Percentiles rank a stretch among this genome's conserved stretches.
Conservation (phyloP, 2,888 invertebrate species). For the Caenorhabditis panamensis region DNA sequence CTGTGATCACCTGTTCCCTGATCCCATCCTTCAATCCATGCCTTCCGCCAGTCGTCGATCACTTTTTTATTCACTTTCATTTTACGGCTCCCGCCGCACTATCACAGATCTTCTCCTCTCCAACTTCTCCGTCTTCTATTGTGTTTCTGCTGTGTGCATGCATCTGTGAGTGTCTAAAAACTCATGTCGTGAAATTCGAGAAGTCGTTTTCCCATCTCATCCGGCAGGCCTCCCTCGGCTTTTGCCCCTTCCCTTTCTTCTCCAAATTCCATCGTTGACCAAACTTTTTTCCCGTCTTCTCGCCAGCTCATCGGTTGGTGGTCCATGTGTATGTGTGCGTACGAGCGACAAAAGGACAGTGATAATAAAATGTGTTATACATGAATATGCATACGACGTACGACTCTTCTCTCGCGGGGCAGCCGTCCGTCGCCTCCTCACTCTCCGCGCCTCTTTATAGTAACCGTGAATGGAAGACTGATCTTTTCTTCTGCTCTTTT, state of each 20-base stretch:
- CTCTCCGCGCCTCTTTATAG: constrained; percentile 5
- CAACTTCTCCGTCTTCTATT: constrained; percentile 1
- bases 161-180: constrained; percentile 39
- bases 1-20: neutral
- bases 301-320: constrained; percentile 22
- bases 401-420: constrained; percentile 9
- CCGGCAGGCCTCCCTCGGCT: constrained; percentile 27
- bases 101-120: constrained; percentile 1
- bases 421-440: constrained; percentile 27
- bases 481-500: neutral
- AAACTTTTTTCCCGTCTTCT: constrained; percentile 19
- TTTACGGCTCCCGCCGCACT: too few species aligned
- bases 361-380: constrained; percentile 50
- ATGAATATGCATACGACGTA: constrained; percentile 52
- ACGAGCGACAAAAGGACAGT: constrained; percentile 11
- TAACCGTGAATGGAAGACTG: neutral
- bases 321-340: constrained; percentile 16
- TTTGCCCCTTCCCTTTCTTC: constrained; percentile 30
- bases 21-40: neutral
- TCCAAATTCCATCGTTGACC: constrained; percentile 17
- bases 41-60: too few species aligned
- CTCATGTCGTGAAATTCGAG: constrained; percentile 59
- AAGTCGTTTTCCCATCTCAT: constrained; percentile 55
- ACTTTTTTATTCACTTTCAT: too few species aligned
- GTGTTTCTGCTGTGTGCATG: constrained; percentile 33